Conservation (phyloP, 1,140 invertebrate genomes). For the Galendromus occidentalis region DNA sequence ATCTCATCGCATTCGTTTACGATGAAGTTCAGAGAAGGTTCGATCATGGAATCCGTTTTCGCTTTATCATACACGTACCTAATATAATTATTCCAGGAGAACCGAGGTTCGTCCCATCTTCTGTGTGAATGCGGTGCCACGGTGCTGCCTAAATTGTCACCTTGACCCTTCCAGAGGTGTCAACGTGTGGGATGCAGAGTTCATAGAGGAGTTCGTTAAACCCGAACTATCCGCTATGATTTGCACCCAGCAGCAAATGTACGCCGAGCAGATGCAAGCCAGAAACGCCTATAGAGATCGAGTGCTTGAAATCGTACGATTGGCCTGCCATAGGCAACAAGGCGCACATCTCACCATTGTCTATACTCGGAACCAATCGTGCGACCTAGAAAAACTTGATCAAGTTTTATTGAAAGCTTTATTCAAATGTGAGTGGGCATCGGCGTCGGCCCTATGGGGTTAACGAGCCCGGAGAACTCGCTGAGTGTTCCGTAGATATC, state of each 20-base stretch:
- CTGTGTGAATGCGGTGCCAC: too few relatives aligned
- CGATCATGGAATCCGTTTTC: too few relatives aligned
- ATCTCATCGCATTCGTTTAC: constrained; percentile 28
- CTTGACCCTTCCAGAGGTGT: constrained; percentile 17
- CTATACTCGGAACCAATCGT: constrained; percentile 25
- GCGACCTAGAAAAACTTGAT: constrained; percentile 27
- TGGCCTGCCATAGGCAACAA: constrained; percentile 21
- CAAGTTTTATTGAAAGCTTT: constrained; percentile 29
- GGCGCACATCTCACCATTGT: constrained; percentile 27
- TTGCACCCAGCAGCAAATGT: constrained; percentile 24
- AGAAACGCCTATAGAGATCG: constrained; percentile 25
- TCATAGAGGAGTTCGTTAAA: constrained; percentile 28
- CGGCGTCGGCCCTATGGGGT: not conserved
- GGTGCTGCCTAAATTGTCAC: too few relatives aligned
- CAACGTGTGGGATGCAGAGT: constrained; percentile 23
- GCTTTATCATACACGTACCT: too few relatives aligned
- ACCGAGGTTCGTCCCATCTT: too few relatives aligned
- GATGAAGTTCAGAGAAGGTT: constrained; percentile 28
- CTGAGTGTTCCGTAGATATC: not conserved
- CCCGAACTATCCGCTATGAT: constrained; percentile 29
- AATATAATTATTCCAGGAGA: too few relatives aligned
- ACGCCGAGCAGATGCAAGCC: constrained; percentile 20
- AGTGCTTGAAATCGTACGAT: constrained; percentile 26
- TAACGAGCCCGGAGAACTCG: too few relatives aligned
- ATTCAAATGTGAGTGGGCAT: constrained; percentile 27